Percentiles rank a stretch among this genome's conserved stretches.
Evolutionary conservation across 2,113 vertebrate species (phyloP).

Genomic region (Oreotrochilus melanogaster): DNA sequence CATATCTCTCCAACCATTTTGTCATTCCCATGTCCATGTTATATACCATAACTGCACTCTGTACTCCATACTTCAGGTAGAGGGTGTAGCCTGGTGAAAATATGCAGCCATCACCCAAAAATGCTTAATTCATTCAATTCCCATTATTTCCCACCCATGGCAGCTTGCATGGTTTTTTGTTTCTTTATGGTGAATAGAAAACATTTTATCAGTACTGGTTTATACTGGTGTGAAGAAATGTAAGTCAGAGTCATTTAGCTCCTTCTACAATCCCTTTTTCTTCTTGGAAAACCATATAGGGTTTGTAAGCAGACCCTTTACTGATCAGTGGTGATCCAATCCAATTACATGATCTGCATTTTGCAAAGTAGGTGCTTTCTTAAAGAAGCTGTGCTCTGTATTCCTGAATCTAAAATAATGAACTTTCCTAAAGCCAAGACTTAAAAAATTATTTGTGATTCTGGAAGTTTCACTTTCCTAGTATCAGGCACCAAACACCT

Average conservation of each 20-base stretch:
- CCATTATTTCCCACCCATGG: background rate
- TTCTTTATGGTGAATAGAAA: background rate
- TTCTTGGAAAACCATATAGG: background rate
- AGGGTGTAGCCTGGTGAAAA: background rate
- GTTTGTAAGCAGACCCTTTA: background rate
- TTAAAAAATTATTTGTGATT: background rate
- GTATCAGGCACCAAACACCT: background rate
- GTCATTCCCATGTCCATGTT: background rate
- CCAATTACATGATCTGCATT: background rate
- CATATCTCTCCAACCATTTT: background rate
- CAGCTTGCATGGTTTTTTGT: background rate
- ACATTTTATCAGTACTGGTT: background rate
- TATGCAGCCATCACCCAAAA: background rate
- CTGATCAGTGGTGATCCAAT: background rate
- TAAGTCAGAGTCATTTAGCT: background rate
- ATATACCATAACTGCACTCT: background rate
- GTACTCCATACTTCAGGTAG: rapidly evolving
- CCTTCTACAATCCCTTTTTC: background rate
- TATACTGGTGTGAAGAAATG: background rate
- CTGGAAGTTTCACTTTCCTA: background rate
- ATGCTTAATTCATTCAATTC: background rate
- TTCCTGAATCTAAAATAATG: background rate
- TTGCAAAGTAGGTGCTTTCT: background rate
- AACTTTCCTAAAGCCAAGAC: background rate
- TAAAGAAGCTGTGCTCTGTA: background rate